A percentile compares a stretch with the other conserved stretches of the same genome.
Evolutionary conservation across 2,113 vertebrate genomes (phyloP).

Genomic region (Cairina moschata): DNA sequence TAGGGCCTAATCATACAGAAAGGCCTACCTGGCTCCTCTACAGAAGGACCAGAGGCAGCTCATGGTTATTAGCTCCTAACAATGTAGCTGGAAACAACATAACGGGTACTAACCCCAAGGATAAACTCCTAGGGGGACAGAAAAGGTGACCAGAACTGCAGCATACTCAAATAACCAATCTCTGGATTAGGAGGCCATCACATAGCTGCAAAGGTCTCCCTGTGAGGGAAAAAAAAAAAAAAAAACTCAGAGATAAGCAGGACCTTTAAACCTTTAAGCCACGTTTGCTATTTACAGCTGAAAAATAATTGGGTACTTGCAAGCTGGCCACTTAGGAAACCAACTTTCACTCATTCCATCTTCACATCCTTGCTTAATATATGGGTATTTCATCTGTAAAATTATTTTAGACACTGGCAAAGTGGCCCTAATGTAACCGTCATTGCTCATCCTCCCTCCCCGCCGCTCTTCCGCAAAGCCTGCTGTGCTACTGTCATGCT

Average conservation of each 20-base stretch:
- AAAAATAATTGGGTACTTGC: constrained; percentile 11
- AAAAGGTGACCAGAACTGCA: not conserved
- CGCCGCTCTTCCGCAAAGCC: not conserved
- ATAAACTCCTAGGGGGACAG: accelerated
- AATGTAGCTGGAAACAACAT: not conserved
- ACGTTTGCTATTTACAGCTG: not conserved
- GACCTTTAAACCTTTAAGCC: not conserved
- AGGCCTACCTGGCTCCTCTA: not conserved
- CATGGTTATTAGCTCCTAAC: not conserved
- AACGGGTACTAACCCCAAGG: not conserved
- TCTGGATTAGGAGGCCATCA: not conserved
- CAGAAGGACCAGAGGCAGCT: not conserved
- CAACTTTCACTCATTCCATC: not conserved
- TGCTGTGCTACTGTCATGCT: constrained; percentile 61
- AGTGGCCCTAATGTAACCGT: constrained; percentile 33
- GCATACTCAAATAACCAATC: not conserved
- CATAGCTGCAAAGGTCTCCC: not conserved
- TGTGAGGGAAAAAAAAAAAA: not conserved
- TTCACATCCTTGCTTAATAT: constrained; percentile 24
- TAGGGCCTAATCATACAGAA: accelerated
- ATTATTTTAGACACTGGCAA: constrained; percentile 41
- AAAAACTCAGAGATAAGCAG: not conserved
- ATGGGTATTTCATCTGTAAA: constrained; percentile 37
- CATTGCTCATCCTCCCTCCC: constrained; percentile 34
- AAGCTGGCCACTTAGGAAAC: not conserved